Evolutionary conservation across 92 coral and sea anemone species (phyloP).

Genomic region (Porites cylindrica): DNA sequence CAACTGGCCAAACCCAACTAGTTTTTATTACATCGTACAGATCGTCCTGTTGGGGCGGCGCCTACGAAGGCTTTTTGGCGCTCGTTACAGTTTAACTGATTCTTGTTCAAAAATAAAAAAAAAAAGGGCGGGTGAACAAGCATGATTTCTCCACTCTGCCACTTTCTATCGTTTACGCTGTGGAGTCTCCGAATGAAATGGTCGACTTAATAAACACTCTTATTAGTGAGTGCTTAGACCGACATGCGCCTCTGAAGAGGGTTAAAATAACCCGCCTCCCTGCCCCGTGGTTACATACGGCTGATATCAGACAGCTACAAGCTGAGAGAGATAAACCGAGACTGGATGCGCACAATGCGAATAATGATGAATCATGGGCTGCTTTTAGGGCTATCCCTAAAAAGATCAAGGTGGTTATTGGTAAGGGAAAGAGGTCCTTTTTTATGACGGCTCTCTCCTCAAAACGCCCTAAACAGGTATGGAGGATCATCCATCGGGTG

Average conservation of each 20-base stretch:
- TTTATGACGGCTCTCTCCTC: constrained; percentile 58
- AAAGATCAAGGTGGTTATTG: constrained; percentile 57
- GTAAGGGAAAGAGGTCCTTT: neutral
- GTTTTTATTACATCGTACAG: too few species aligned
- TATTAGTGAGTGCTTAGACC: constrained; percentile 61
- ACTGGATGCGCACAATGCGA: constrained; percentile 22
- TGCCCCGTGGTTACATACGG: constrained; percentile 68
- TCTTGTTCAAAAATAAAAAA: too few species aligned
- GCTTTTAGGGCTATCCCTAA: constrained; percentile 68
- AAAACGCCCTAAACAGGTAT: constrained; percentile 68
- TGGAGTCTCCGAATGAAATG: constrained; percentile 59
- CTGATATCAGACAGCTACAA: constrained; percentile 55
- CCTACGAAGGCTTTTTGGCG: too few species aligned
- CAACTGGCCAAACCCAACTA: too few species aligned
- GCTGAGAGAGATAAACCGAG: constrained; percentile 46
- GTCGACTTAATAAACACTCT: constrained; percentile 38
- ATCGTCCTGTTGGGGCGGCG: too few species aligned
- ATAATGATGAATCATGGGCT: constrained; percentile 53
- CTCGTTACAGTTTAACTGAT: too few species aligned
- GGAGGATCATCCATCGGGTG: constrained; percentile 65
- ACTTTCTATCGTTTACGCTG: constrained; percentile 52
- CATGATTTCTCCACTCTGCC: constrained; percentile 64
- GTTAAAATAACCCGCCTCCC: constrained; percentile 75
- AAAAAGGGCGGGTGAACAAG: neutral
- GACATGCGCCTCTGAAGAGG: constrained; percentile 63